phyloP scores from a whole-genome alignment of 2,797 vertebrate genomes.

The Zenarchopterus dispar region DNA sequence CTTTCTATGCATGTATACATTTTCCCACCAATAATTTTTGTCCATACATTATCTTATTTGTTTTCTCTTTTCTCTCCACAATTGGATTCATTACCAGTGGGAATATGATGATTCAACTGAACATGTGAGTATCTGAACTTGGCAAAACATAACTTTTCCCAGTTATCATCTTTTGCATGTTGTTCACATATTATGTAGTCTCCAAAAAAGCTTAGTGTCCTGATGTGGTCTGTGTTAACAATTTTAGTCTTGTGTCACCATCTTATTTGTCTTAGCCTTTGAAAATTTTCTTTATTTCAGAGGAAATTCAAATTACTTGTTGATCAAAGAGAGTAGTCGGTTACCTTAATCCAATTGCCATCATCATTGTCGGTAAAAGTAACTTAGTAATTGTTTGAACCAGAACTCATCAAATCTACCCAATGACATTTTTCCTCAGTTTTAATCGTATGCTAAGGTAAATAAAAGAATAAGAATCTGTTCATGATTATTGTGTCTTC shows the following conservation, averaged over 20 bases:
- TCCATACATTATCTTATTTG: constrained; percentile 52
- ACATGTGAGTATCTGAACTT: constrained; percentile 92
- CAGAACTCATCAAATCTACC: too few species aligned
- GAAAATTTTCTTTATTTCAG: not conserved
- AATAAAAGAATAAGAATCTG: too few species aligned
- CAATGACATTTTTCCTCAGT: constrained; percentile 3
- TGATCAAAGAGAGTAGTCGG: not conserved
- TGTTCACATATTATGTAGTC: too few species aligned
- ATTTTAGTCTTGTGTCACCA: too few species aligned
- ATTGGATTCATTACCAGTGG: constrained; percentile 90
- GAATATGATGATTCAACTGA: constrained; percentile 99
- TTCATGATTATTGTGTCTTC: too few species aligned
- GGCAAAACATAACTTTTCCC: constrained; percentile 4
- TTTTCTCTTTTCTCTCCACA: constrained; percentile 60
- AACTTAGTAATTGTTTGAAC: not conserved
- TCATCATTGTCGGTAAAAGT: not conserved
- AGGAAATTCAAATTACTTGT: not conserved
- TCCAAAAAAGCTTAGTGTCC: too few species aligned
- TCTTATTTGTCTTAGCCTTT: too few species aligned
- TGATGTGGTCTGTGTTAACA: too few species aligned
- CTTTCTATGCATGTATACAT: constrained; percentile 10
- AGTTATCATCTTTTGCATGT: too few species aligned
- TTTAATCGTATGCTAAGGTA: constrained; percentile 11
- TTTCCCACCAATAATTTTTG: constrained; percentile 37
- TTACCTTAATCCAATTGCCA: too few species aligned